phyloP scores from a whole-genome alignment of 2,113 vertebrate species.

The Choloepus hoffmanni region DNA sequence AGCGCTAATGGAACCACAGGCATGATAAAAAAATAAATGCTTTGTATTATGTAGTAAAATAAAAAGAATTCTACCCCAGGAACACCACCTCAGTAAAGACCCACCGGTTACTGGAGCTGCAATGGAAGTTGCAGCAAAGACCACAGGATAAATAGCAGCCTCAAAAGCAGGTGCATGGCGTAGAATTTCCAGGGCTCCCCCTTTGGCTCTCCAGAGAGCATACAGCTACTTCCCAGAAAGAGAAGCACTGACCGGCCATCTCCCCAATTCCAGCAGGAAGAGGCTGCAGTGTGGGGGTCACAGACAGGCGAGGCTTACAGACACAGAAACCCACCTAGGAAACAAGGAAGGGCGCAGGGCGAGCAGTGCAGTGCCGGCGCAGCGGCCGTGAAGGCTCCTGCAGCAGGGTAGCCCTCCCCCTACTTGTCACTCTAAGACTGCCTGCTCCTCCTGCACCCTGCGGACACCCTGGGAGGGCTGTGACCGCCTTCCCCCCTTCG shows the following conservation, averaged over 20 bases:
- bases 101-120: background rate
- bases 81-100: background rate
- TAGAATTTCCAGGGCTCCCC: background rate
- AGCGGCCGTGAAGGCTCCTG: too few species aligned
- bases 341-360: background rate
- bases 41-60: background rate
- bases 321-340: background rate
- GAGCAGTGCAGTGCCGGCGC: background rate
- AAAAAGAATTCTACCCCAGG: background rate
- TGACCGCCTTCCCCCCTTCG: accelerated
- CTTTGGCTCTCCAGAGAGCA: background rate
- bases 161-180: accelerated
- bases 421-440: background rate
- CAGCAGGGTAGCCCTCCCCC: too few species aligned
- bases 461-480: background rate
- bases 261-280: background rate
- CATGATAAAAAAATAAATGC: background rate
- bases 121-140: background rate
- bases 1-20: background rate
- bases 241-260: background rate
- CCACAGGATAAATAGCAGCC: background rate
- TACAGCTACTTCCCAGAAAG: background rate
- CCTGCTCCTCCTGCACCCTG: background rate
- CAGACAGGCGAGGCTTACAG: too few species aligned
- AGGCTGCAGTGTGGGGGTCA: background rate